Evolutionary conservation across 2,888 invertebrate species (phyloP).

Genomic region (Andrena fulva): DNA sequence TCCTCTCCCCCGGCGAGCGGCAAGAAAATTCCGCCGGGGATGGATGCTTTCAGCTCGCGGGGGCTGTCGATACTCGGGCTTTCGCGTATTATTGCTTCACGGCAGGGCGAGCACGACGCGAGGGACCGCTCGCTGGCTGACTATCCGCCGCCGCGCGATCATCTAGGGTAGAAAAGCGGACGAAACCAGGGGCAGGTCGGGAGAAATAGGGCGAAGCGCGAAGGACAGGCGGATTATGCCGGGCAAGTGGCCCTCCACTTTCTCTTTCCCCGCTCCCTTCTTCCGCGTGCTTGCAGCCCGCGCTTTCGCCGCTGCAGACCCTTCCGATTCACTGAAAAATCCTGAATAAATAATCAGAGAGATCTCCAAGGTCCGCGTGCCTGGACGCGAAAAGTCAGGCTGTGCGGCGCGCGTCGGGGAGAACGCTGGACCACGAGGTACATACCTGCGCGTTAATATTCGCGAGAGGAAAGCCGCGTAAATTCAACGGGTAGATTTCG

Average conservation of each 20-base stretch:
- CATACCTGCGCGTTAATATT: background rate
- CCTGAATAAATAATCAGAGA: too few relatives aligned
- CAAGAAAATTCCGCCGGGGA: slow-evolving; percentile 43
- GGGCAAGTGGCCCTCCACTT: slow-evolving; percentile 55
- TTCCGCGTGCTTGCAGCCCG: slow-evolving; percentile 1
- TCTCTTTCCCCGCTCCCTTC: slow-evolving; percentile 14
- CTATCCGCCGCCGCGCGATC: slow-evolving; percentile 8
- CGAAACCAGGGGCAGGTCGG: slow-evolving; percentile 34
- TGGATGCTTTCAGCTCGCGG: slow-evolving; percentile 37
- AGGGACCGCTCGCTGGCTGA: background rate
- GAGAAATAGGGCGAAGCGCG: slow-evolving; percentile 46
- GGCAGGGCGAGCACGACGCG: slow-evolving; percentile 11
- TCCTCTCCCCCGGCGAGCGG: slow-evolving; percentile 1
- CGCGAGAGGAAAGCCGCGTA: background rate
- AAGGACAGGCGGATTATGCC: slow-evolving; percentile 56
- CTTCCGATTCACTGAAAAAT: too few relatives aligned
- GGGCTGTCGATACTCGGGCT: slow-evolving; percentile 50
- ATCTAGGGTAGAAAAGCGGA: slow-evolving; percentile 35
- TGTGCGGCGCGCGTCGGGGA: background rate
- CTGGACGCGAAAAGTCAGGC: background rate
- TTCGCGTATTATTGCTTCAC: slow-evolving; percentile 47
- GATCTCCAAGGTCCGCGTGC: too few relatives aligned
- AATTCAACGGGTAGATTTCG: slow-evolving; percentile 20
- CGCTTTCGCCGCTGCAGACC: background rate
- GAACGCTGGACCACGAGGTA: background rate